These are phyloP conservation scores for Mimas tiliae DNA, from an alignment of 2,888 invertebrate genomes.

Conservation along the genomic window DNA sequence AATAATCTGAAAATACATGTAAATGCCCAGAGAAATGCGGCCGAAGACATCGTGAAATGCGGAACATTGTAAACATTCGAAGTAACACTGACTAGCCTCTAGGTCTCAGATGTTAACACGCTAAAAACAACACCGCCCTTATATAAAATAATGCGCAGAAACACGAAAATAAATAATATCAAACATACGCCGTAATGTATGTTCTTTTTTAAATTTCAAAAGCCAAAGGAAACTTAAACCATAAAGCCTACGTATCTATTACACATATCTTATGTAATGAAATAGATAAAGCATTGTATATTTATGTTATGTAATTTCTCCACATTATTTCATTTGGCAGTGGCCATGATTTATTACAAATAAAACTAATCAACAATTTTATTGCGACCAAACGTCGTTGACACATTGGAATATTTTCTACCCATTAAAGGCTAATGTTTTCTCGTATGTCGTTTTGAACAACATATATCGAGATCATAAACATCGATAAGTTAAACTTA, in stretches of 20 bases:
- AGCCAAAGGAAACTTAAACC: slow-evolving; percentile 14
- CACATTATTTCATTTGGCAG: slow-evolving; percentile 24
- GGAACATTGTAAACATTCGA: slow-evolving; percentile 44
- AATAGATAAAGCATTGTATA: slow-evolving; percentile 12
- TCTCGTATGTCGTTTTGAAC: slow-evolving; percentile 9
- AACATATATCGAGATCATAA: slow-evolving; percentile 10
- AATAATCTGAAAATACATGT: slow-evolving; percentile 41
- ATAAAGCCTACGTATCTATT: slow-evolving; percentile 10
- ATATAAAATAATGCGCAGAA: slow-evolving; percentile 26
- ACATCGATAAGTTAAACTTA: slow-evolving; percentile 33
- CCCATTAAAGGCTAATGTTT: not conserved
- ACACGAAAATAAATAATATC: slow-evolving; percentile 19
- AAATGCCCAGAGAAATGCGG: slow-evolving; percentile 72
- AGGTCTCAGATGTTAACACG: slow-evolving; percentile 29
- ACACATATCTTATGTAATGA: slow-evolving; percentile 3
- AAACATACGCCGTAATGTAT: slow-evolving; percentile 16
- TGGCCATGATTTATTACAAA: slow-evolving; percentile 49
- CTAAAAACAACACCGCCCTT: slow-evolving; percentile 19
- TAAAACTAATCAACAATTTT: slow-evolving; percentile 75
- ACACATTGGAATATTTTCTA: slow-evolving; percentile 4
- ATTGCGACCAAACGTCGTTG: slow-evolving; percentile 26
- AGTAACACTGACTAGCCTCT: slow-evolving; percentile 56
- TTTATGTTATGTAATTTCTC: slow-evolving; percentile 23
- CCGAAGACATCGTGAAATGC: slow-evolving; percentile 49
- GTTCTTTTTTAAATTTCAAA: not conserved